Evolutionary conservation across 1,140 invertebrate genomes (phyloP).

Genomic region (Microplitis demolitor): DNA sequence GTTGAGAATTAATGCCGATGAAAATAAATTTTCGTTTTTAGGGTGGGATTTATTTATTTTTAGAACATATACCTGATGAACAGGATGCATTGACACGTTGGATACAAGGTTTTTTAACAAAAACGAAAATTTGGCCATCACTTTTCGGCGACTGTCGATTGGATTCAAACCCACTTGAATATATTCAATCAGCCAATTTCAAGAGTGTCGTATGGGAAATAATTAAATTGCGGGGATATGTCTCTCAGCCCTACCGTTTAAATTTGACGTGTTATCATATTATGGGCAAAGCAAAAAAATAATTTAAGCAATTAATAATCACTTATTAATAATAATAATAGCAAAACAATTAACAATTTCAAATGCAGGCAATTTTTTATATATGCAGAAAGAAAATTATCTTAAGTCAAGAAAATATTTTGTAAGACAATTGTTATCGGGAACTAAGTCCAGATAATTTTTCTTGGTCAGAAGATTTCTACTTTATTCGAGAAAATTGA

Average conservation of each 20-base stretch:
- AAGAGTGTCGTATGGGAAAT: conserved; percentile 38
- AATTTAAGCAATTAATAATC: conserved; percentile 8
- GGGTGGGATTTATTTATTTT: conserved; percentile 51
- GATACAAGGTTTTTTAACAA: conserved; percentile 46
- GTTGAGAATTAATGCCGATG: not conserved
- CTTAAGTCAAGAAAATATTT: too few relatives aligned
- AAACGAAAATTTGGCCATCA: conserved; percentile 48
- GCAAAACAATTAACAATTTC: too few relatives aligned
- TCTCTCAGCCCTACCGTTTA: conserved; percentile 44
- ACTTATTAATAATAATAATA: not conserved
- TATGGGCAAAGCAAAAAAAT: conserved; percentile 47
- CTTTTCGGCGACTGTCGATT: conserved; percentile 50
- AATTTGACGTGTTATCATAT: conserved; percentile 46
- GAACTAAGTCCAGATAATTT: too few relatives aligned
- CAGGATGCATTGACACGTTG: conserved; percentile 38
- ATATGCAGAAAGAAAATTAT: too few relatives aligned
- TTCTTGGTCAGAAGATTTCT: too few relatives aligned
- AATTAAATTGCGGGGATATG: conserved; percentile 43
- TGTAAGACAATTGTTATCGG: too few relatives aligned
- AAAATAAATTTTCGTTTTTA: conserved; percentile 25
- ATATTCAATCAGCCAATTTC: conserved; percentile 46
- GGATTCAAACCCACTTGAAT: conserved; percentile 37
- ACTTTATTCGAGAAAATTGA: too few relatives aligned
- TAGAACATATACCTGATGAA: conserved; percentile 50
- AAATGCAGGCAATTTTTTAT: too few relatives aligned